Evolutionary conservation across 2,797 vertebrate species (phyloP), one percentile per base, ranked within the genome.

Genomic region (Amphiprion clarkii): DNA sequence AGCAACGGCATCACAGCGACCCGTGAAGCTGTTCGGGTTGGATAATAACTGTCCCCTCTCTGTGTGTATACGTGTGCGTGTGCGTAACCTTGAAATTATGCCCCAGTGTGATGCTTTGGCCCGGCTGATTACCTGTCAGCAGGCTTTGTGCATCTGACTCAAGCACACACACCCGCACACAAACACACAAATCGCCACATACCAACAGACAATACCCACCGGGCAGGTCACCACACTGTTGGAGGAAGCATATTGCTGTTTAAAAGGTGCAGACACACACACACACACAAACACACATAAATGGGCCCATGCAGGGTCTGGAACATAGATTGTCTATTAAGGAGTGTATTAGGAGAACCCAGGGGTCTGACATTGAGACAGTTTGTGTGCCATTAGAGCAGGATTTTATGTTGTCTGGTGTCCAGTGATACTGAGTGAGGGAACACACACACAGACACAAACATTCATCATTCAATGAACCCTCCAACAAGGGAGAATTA

Each of bases 111-210:
- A 87, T 84, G 83, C 92, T 91, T 90, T 90, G 83, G 91, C 87
- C 86, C 11, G 40, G 87, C 88, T 94, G 92, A 95, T 95, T 95
- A 94, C 92, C 90, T 95, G 94, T 94, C 94, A 94, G 90, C 92
- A 87, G 89, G 91, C 88, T 87, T 81, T 87, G 84, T 88, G 86
- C 85, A 78, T 76, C 80, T 85, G 82, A 89, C 81, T 85, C 77
- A 71, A 7, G 63, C 66, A 63, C 66, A 77, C 64, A 58, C 57
- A 52, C 14, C 40, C 21, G 46, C 55, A 79, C 66, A 82, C 68
- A 76, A 69, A 68, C 62, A 46, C 71, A 58, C 58, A 84, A 64
- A 76, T 78, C 49, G 78, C 71, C 53, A 73, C 74, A 6, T 40
- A 67, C 77, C 78, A 78, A 87, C 74, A 85, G 80, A 82, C 83